Evolutionary conservation across 2,888 invertebrate species (phyloP), one percentile per base, ranked within the genome.

Genomic region (Nesidiocoris tenuis): DNA sequence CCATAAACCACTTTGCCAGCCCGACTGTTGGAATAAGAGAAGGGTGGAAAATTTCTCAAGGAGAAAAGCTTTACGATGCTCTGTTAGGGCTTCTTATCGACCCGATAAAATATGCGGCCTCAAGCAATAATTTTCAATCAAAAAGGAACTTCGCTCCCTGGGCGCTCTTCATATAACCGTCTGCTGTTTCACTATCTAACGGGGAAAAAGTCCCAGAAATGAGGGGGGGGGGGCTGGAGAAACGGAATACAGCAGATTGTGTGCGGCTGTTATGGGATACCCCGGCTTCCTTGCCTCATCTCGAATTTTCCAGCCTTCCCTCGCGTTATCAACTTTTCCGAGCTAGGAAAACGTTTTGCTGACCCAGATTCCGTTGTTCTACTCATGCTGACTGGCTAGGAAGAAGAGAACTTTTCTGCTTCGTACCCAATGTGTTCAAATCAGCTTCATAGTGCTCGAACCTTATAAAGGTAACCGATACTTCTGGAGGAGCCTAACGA

Each of bases 71-170:
- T 39, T 39, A 39, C 39, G 39, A 39, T 39, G 3, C 39, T 39
- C 39, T 12, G 39, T 39, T 12, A 12, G 39, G 39, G 39, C 39
- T 39, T 65, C 65, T 65, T 39, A 65, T 65, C 65, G 65, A 65
- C 65, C 39, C 54, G 19, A 65, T 65, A 65, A 65, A 65, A 65
- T 65, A 65, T 65, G 65, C 65, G 39, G 25, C 54, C 65, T 19
- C 25, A 2, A 39, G 65, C 65, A 39, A 65, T 65, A 65, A 65
- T 65, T 65, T 65, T 65, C 65, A 65, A 65, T 65, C 65, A 65
- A 18, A 65, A 65, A 39, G 39, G 39, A 39, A 39, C 3, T 39
- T 39, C 39, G 39, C 39, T 39, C 39, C 39, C 39, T 39, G 39
- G 39, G 12, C 12, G 39, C 39, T 39, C 12, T 39, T 39, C 39